Conservation (phyloP, 2,797 vertebrate species). For the Buphagus erythrorhynchus region DNA sequence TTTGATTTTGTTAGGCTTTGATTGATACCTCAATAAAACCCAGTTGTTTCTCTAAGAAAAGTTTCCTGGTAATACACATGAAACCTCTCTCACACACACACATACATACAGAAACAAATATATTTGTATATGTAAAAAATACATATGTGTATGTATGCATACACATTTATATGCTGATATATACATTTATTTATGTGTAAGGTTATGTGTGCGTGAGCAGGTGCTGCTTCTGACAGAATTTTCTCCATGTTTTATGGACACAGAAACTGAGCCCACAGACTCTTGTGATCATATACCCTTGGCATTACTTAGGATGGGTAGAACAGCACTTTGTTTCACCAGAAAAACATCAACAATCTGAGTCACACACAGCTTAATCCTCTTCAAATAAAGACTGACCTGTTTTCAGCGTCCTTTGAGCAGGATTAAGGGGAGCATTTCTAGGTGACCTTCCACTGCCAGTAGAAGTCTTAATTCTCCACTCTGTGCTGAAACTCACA, state of each 20-base stretch:
- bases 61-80: neutral
- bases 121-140: neutral
- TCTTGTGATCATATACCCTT: fast-evolving
- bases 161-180: neutral
- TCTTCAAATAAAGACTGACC: conserved; percentile 7
- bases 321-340: neutral
- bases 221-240: neutral
- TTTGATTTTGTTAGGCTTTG: neutral
- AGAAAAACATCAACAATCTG: neutral
- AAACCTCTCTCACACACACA: neutral
- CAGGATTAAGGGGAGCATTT: neutral
- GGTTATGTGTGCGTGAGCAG: neutral
- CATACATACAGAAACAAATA: neutral
- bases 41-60: neutral
- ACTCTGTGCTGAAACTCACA: neutral
- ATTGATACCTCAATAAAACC: neutral
- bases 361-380: conserved; percentile 6
- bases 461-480: neutral
- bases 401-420: conserved; percentile 7
- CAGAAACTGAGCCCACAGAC: neutral
- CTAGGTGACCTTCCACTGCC: neutral
- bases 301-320: neutral
- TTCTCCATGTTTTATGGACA: neutral
- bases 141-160: neutral
- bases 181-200: neutral